Conservation (phyloP, 2,888 invertebrate species). For the Vesta saturnalis region DNA sequence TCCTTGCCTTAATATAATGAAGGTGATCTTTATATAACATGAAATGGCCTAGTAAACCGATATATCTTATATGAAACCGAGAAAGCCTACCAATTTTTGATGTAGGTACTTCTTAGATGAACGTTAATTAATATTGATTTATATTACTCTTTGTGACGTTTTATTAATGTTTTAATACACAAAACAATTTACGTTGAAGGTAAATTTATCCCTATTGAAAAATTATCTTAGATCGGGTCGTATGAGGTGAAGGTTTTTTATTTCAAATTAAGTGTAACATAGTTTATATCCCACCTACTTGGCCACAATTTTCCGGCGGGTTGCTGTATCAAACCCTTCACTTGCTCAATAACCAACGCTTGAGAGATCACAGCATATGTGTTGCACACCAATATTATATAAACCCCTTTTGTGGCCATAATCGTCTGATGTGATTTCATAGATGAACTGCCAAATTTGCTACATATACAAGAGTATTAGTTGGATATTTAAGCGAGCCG, state of each 20-base stretch:
- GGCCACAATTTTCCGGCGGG: constrained; percentile 58
- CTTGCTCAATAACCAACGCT: constrained; percentile 55
- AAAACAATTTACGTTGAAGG: too few species aligned
- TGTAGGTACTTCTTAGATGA: too few species aligned
- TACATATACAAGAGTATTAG: constrained; percentile 51
- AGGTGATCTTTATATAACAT: constrained; percentile 43
- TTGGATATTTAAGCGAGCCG: constrained; percentile 53
- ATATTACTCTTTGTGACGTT: too few species aligned
- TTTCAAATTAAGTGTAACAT: constrained; percentile 21
- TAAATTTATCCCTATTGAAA: too few species aligned
- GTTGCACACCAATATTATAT: constrained; percentile 45
- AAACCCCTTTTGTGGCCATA: constrained; percentile 53
- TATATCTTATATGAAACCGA: constrained; percentile 19
- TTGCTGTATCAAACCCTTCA: constrained; percentile 52
- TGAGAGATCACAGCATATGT: constrained; percentile 57
- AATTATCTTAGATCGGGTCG: background rate
- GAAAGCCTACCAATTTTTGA: background rate
- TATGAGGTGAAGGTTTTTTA: background rate
- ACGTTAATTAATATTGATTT: too few species aligned
- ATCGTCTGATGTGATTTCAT: constrained; percentile 61
- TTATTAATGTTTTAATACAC: too few species aligned
- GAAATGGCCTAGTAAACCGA: constrained; percentile 30
- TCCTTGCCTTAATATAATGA: constrained; percentile 50
- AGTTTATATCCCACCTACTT: constrained; percentile 48
- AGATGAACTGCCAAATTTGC: constrained; percentile 57